Percentiles rank a stretch among this genome's conserved stretches.
phyloP scores from a whole-genome alignment of 2,888 invertebrate genomes.

The Zaprionus bogoriensis region DNA sequence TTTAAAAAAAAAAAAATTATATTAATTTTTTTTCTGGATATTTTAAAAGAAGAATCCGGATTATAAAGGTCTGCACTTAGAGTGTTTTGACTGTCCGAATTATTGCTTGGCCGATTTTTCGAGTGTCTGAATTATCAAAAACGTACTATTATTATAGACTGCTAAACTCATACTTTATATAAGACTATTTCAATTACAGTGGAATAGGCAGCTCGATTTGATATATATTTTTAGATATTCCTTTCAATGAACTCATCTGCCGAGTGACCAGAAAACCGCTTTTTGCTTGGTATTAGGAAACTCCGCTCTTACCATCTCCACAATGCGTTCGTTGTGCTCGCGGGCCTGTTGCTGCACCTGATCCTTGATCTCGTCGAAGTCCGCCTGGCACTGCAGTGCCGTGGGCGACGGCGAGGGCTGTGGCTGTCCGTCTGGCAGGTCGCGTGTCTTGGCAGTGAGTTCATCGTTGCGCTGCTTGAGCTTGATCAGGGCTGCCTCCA shows the following conservation, averaged over 20 bases:
- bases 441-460: constrained; percentile 74
- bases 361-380: constrained; percentile 77
- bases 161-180: no score
- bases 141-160: no score
- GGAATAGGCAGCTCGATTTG: no score
- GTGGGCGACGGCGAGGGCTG: constrained; percentile 58
- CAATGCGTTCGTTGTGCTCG: constrained; percentile 82
- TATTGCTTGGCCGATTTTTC: no score
- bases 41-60: no score
- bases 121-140: no score
- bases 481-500: constrained; percentile 82
- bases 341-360: constrained; percentile 78
- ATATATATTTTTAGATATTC: no score
- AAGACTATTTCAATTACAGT: no score
- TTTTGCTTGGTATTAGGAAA: background rate
- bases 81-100: no score
- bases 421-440: constrained; percentile 78
- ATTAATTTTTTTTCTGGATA: no score
- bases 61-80: no score
- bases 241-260: background rate
- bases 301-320: constrained; percentile 81
- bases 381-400: constrained; percentile 57
- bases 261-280: background rate
- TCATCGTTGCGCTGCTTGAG: constrained; percentile 82
- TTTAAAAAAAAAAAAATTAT: no score